Evolutionary conservation across 2,797 vertebrate species (phyloP).

Genomic region (Delichon dasypus): DNA sequence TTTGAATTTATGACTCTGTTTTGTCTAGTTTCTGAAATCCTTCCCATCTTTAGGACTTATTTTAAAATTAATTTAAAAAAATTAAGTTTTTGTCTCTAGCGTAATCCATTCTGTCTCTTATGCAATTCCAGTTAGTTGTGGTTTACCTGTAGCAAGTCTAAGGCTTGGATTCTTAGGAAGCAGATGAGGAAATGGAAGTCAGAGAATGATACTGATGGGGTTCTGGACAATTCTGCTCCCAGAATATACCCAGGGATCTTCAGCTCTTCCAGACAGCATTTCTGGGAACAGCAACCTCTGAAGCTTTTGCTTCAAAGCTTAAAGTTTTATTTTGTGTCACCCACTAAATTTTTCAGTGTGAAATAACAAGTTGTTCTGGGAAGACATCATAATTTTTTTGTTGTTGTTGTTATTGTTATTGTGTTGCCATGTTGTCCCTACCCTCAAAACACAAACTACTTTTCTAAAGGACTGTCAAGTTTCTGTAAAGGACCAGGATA

Average conservation of each 20-base stretch:
- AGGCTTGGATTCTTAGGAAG: neutral
- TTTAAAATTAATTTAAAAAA: neutral
- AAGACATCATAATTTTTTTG: neutral
- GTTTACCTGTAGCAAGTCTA: neutral
- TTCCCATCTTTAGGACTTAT: neutral
- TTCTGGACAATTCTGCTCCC: neutral
- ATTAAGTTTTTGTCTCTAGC: neutral
- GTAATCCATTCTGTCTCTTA: neutral
- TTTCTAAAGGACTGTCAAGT: neutral
- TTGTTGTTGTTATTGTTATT: too few relatives aligned
- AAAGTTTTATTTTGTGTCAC: neutral
- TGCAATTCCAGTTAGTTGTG: neutral
- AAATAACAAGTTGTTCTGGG: neutral
- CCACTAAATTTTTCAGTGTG: neutral
- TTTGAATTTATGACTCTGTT: neutral
- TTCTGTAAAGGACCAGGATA: neutral
- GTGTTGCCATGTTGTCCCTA: neutral
- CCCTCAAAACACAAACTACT: neutral
- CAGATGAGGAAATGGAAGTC: neutral
- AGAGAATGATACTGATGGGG: neutral
- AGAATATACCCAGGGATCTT: neutral
- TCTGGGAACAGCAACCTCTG: neutral
- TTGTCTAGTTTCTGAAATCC: neutral
- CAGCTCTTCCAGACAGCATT: neutral
- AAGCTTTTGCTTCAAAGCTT: neutral